phyloP scores from a whole-genome alignment of 2,888 invertebrate species.

The Venusia cambrica region DNA sequence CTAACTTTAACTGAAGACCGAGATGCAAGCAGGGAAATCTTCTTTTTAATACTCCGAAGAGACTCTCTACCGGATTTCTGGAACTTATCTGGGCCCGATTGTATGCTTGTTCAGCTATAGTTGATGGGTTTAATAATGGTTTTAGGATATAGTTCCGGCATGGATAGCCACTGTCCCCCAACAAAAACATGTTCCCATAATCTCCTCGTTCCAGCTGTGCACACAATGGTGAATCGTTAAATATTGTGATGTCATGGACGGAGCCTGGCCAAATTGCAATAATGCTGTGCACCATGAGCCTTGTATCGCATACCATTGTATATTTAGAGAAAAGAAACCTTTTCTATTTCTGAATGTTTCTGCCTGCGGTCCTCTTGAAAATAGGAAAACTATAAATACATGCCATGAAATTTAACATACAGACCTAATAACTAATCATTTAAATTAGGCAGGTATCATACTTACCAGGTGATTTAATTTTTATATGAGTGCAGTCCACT shows the following conservation, averaged over 20 bases:
- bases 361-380: conserved; percentile 1
- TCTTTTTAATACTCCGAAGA: conserved; percentile 1
- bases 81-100: conserved; percentile 1
- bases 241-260: conserved; percentile 17
- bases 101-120: neutral
- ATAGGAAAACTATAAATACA: neutral
- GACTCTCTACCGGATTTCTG: conserved; percentile 1
- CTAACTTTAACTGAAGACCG: neutral
- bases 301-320: no score
- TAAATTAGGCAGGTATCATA: no score
- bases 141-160: conserved; percentile 3
- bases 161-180: conserved; percentile 16
- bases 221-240: conserved; percentile 8
- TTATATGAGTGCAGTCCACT: no score
- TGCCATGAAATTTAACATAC: neutral
- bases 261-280: conserved; percentile 18
- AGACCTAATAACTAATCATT: no score
- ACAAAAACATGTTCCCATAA: conserved; percentile 3
- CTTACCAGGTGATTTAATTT: conserved; percentile 1
- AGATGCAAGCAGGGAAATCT: neutral
- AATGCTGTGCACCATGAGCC: conserved; percentile 5
- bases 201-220: conserved; percentile 13
- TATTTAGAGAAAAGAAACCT: no score
- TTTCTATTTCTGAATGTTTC: neutral
- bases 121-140: neutral